phyloP scores from a whole-genome alignment of 2,888 invertebrate genomes.

The Oasisia sp. region DNA sequence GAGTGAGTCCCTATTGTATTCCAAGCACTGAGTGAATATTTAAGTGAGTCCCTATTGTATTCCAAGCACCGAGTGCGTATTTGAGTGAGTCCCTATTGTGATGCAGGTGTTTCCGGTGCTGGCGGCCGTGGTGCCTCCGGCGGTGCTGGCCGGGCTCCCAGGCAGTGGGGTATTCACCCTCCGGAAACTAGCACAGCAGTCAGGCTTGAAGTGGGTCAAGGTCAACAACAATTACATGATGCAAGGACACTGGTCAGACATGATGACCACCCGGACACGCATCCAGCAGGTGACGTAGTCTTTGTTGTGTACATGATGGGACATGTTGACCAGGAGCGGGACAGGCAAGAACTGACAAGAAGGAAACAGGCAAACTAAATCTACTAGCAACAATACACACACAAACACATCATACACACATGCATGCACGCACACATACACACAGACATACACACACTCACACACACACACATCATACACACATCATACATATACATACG shows the following conservation, averaged over 20 bases:
- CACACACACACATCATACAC: too few species aligned
- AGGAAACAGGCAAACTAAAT: too few species aligned
- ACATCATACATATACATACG: too few species aligned
- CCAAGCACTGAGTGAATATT: too few species aligned
- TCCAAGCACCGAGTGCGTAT: not conserved
- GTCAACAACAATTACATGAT: not conserved
- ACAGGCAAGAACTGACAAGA: not conserved
- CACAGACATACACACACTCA: too few species aligned
- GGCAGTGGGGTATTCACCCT: not conserved
- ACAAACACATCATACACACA: too few species aligned
- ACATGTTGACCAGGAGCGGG: not conserved
- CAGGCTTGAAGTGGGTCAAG: not conserved
- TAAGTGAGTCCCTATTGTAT: too few species aligned
- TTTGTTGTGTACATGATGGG: not conserved
- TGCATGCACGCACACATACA: too few species aligned
- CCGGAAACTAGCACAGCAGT: not conserved
- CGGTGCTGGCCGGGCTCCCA: not conserved
- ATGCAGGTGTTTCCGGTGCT: constrained; percentile 20
- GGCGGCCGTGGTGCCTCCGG: constrained; percentile 3
- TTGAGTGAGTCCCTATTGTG: not conserved
- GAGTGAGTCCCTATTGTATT: too few species aligned
- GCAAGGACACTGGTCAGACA: not conserved
- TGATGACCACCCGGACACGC: not conserved
- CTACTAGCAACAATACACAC: too few species aligned
- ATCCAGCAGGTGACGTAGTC: not conserved